phyloP scores from a whole-genome alignment of 2,797 vertebrate species.

The Ctenochaetus hawaiiensis region DNA sequence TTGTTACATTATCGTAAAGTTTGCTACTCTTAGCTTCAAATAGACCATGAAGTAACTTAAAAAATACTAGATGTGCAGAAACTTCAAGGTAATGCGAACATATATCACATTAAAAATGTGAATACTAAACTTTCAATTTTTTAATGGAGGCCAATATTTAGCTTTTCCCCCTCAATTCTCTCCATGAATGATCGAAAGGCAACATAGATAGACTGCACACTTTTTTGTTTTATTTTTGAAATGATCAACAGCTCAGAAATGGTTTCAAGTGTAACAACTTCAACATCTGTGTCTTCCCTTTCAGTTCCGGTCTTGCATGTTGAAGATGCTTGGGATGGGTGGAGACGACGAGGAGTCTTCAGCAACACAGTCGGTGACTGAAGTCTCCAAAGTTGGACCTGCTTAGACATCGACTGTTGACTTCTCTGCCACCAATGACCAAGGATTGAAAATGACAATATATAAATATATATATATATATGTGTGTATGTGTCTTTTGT shows the following conservation, averaged over 20 bases:
- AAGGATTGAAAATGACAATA: conserved; percentile 72
- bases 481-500: conserved; percentile 22
- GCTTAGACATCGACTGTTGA: conserved; percentile 51
- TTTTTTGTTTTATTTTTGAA: background rate
- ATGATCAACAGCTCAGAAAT: background rate
- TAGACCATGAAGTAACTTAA: background rate
- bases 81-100: background rate
- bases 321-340: conserved; percentile 79
- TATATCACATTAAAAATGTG: background rate
- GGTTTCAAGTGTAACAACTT: background rate
- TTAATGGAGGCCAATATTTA: background rate
- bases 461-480: conserved; percentile 8
- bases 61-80: background rate
- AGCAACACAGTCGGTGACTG: conserved; percentile 75
- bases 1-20: background rate
- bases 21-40: background rate
- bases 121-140: background rate
- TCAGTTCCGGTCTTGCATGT: conserved; percentile 85
- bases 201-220: too few species aligned
- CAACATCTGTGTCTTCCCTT: background rate
- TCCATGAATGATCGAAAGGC: background rate
- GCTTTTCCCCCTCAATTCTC: background rate
- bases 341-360: conserved; percentile 77
- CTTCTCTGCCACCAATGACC: conserved; percentile 13
- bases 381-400: conserved; percentile 83